Conservation (phyloP, 2,888 invertebrate species). For the Epistrophe grossulariae region DNA sequence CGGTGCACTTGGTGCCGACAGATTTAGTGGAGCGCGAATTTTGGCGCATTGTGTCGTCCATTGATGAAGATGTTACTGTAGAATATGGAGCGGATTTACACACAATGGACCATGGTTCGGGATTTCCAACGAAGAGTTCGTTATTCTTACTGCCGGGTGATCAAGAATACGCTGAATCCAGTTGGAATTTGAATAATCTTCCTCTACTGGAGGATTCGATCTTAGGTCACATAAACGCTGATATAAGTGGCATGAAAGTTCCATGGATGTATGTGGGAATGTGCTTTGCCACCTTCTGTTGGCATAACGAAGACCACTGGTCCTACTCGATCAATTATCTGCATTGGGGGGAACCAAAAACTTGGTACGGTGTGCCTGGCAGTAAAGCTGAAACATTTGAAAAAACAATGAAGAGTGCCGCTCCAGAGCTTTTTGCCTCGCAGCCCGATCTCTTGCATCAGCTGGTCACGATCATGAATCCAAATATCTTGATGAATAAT, state of each 20-base stretch:
- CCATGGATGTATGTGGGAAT: conserved; percentile 99
- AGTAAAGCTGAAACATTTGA: conserved; percentile 96
- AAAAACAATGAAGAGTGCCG: conserved; percentile 96
- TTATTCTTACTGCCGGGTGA: conserved; percentile 92
- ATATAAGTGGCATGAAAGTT: conserved; percentile 99
- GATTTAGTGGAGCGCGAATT: conserved; percentile 97
- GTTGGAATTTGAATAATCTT: conserved; percentile 99
- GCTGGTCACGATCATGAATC: conserved; percentile 99
- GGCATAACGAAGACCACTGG: conserved; percentile 99
- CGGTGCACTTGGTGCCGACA: conserved; percentile 95
- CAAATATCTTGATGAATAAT: conserved; percentile 95
- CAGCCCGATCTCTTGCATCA: conserved; percentile 99
- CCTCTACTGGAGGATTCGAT: conserved; percentile 97
- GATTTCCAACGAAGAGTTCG: conserved; percentile 95
- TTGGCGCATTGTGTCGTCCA: conserved; percentile 98
- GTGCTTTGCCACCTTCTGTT: conserved; percentile 99
- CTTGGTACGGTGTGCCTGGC: conserved; percentile 98
- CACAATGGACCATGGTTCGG: conserved; percentile 98
- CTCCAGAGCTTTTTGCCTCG: conserved; percentile 97
- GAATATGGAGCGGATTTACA: conserved; percentile 99
- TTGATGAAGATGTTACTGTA: conserved; percentile 98
- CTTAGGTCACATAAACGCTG: conserved; percentile 97
- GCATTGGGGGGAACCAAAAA: conserved; percentile 99
- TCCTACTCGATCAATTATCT: conserved; percentile 99
- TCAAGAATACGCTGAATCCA: conserved; percentile 95